A percentile compares a stretch with the other conserved stretches of the same genome.
Evolutionary conservation across 2,113 vertebrate species (phyloP).

Genomic region (Calidris pugnax): DNA sequence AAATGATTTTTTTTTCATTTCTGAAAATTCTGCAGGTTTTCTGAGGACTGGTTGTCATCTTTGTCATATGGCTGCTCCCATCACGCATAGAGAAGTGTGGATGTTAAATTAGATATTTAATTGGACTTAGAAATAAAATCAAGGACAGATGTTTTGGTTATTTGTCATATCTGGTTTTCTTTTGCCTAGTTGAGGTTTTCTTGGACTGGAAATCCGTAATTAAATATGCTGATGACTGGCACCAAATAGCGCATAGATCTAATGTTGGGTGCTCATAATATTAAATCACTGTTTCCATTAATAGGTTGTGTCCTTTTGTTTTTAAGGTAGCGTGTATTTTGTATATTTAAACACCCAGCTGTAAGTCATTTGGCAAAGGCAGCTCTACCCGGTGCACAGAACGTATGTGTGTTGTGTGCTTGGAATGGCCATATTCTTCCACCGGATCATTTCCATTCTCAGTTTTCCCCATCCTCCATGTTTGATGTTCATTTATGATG

Average conservation of each 20-base stretch:
- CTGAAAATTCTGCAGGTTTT: not conserved
- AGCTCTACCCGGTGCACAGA: not conserved
- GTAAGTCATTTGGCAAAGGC: not conserved
- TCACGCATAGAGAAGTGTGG: not conserved
- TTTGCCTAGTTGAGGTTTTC: not conserved
- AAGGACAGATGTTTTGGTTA: not conserved
- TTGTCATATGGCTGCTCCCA: not conserved
- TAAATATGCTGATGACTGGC: not conserved
- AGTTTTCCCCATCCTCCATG: not conserved
- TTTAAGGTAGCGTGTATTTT: not conserved
- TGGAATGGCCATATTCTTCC: not conserved
- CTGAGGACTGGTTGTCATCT: not conserved
- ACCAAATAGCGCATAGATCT: not conserved
- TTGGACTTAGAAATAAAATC: not conserved
- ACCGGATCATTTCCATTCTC: not conserved
- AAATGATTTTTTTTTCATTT: not conserved
- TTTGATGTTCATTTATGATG: not conserved
- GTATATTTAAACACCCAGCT: not conserved
- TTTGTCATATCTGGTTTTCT: not conserved
- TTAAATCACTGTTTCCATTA: not conserved
- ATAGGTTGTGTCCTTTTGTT: not conserved
- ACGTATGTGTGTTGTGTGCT: rapidly evolving
- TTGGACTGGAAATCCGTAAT: not conserved
- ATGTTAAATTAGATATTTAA: not conserved
- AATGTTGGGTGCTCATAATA: not conserved